Evolutionary conservation across 1,140 invertebrate species (phyloP), one percentile per base, ranked within the genome.

Genomic region (Nasonia vitripennis): DNA sequence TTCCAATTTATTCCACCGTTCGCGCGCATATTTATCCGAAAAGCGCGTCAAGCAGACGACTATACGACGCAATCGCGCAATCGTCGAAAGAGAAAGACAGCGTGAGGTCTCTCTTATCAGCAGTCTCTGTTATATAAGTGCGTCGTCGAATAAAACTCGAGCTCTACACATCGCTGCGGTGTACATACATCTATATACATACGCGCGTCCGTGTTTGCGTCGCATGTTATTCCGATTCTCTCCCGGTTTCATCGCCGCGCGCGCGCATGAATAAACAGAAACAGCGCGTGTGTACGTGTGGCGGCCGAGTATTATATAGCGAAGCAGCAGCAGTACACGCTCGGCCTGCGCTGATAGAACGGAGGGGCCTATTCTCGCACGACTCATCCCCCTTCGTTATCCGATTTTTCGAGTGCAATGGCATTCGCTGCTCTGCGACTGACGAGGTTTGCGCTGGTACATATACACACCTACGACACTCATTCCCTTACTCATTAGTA

Each of bases 251-350:
- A 73, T 55, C 5, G 6, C 45, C 67, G 23, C 1, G 27, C 27
- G 27, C 27, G 27, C 27, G 27, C 67, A 73, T 84, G 68, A 84
- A 84, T 73, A 79, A 79, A 79, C 77, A 79, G 34, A 41, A 73
- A 41, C 23, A 27, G 27, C 27, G 27, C 27, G 27, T 1, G 27
- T 1, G 27, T 17, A 37, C 37, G 14, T 7, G 71, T 20, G 11
- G 31, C 62, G 62, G 11, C 17, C 12, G 62, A 45, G 41, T 45
- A 27, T 27, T 27, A 27, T 0, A 27, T 27, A 41, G 41, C 41
- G 41, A 1, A 45, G 41, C 41, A 45, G 37, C 7, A 41, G 5
- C 34, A 37, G 34, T 45, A 45, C 41, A 2, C 7, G 4, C 14
- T 67, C 62, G 62, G 14, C 14, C 14, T n/a, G 6, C 23, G 14